Evolutionary conservation across 2,113 vertebrate species (phyloP), one percentile per base, ranked within the genome.

Genomic region (Orcinus orca): DNA sequence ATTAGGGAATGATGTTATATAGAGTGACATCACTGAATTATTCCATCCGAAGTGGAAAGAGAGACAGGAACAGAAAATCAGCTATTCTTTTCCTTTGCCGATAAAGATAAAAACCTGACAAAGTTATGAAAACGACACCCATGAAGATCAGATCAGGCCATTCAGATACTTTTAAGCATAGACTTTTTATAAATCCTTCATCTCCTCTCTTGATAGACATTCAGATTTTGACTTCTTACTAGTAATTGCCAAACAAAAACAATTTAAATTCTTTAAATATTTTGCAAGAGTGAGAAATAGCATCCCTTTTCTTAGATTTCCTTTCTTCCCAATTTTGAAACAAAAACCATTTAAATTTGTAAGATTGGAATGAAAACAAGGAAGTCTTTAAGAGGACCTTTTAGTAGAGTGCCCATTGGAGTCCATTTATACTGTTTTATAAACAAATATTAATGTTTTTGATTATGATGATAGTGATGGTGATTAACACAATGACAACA

Each of bases 311-410:
- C 23, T 95, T 83, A 67, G n/a, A 29, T 94, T 84, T 88, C 26
- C 58, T 88, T 67, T 31, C 60, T 50, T 62, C 3, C 29, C 31
- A 88, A 71, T 71, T 96, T 96, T 88, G 71, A 93, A 94, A 88
- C 13, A 83, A 33, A 96, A 94, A 70, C 47, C 3, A 14, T 95
- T 86, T 82, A 71, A 88, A 91, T 76, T 91, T 76, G 23, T 55
- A 50, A 94, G 47, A 50, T 91, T 92, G 84, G 26, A 94, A 63
- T 74, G 12, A 63, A 74, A 93, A 80, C 15, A 87, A 20, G 31
- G 47, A 38, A 2, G 1, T 8, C 36, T 90, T 76, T 8, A 63
- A 88, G 65, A 92, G 55, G 21, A 2, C 25, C 9, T 79, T 83
- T 10, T 47, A 83, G 9, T 62, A 7, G n/a, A 79, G 17, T 44